Percentiles rank a stretch among this genome's conserved stretches.
phyloP scores from a whole-genome alignment of 2,797 vertebrate genomes.

The Poecilia velifera region DNA sequence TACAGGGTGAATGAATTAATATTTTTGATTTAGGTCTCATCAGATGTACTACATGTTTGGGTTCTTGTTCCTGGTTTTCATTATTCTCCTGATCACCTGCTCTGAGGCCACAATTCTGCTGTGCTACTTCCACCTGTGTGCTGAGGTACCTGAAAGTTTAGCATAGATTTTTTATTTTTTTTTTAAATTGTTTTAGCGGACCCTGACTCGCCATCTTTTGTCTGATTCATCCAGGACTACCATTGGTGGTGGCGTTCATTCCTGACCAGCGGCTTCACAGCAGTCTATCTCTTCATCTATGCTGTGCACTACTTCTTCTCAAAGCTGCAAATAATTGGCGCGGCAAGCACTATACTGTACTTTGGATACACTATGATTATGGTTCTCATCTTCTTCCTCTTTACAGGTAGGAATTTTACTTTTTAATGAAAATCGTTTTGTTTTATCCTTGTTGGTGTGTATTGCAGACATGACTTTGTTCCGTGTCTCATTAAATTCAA shows the following conservation, averaged over 20 bases:
- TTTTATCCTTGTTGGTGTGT: neutral
- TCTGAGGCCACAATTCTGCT: constrained; percentile 91
- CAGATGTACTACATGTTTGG: constrained; percentile 97
- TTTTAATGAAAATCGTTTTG: neutral
- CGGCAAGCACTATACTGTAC: constrained; percentile 91
- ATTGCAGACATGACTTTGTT: neutral
- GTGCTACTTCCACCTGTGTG: constrained; percentile 94
- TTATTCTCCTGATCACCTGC: constrained; percentile 92
- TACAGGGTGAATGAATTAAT: no score
- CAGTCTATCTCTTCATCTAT: constrained; percentile 90
- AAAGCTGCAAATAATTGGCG: constrained; percentile 89
- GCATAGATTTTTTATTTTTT: neutral
- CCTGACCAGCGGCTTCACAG: constrained; percentile 91
- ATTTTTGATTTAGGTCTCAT: constrained; percentile 85
- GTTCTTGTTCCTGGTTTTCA: constrained; percentile 93
- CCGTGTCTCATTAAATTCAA: neutral
- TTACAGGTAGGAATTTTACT: constrained; percentile 83
- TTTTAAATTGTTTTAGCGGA: neutral
- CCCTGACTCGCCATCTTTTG: constrained; percentile 7
- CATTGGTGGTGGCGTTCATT: constrained; percentile 93
- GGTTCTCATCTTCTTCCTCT: constrained; percentile 95
- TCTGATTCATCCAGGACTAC: constrained; percentile 83
- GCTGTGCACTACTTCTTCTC: constrained; percentile 92
- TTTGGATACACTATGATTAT: constrained; percentile 93
- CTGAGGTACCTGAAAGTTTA: constrained; percentile 82